These are phyloP conservation scores for Myiotriccus ornatus DNA, from an alignment of 2,797 vertebrate genomes.

Conservation along the genomic window DNA sequence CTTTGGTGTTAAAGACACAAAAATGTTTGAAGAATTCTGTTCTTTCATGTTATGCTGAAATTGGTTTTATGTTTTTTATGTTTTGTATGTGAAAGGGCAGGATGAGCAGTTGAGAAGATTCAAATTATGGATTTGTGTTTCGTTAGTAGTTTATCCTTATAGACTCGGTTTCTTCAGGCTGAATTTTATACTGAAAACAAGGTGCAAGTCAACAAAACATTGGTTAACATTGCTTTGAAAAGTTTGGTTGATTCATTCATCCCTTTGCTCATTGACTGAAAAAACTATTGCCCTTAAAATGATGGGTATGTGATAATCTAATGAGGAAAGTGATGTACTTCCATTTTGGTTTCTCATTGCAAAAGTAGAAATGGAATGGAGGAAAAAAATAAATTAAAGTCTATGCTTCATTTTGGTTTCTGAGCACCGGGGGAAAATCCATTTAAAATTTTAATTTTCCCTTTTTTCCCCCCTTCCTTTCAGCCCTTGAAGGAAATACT, in stretches of 20 bases:
- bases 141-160: not conserved
- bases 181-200: not conserved
- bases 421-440: not conserved
- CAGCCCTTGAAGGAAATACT: not conserved
- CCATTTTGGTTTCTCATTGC: not conserved
- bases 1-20: not conserved
- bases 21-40: not conserved
- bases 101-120: not conserved
- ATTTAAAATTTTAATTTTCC: not conserved
- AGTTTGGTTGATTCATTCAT: not conserved
- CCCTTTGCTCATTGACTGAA: not conserved
- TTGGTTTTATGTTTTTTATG: not conserved
- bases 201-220: not conserved
- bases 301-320: not conserved
- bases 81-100: not conserved
- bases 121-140: not conserved
- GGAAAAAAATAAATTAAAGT: not conserved
- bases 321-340: not conserved
- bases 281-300: not conserved
- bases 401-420: not conserved
- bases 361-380: not conserved
- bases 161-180: not conserved
- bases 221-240: not conserved
- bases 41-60: not conserved
- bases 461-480: not conserved